phyloP scores from a whole-genome alignment of 1,140 invertebrate genomes.

The Triops longicaudatus region DNA sequence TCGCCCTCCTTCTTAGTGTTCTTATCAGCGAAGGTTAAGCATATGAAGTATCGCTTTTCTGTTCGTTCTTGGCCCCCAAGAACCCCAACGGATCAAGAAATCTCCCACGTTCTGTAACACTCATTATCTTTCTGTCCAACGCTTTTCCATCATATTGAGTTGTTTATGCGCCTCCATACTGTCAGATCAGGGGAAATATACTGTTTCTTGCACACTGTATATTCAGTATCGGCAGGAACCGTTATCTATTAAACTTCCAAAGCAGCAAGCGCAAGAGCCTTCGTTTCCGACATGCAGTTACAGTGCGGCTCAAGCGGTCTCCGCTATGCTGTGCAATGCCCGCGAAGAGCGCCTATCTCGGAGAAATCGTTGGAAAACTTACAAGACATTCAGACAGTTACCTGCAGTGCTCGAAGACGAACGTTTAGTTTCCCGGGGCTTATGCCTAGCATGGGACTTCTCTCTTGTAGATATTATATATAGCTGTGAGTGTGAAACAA shows the following conservation, averaged over 20 bases:
- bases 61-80: background rate
- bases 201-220: background rate
- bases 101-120: background rate
- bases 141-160: background rate
- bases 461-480: background rate
- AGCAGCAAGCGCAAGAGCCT: background rate
- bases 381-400: background rate
- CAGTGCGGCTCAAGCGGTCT: background rate
- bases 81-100: background rate
- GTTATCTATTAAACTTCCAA: background rate
- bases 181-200: background rate
- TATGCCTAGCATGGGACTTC: background rate
- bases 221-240: background rate
- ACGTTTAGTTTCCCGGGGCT: background rate
- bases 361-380: background rate
- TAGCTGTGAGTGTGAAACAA: background rate
- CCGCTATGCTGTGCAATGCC: background rate
- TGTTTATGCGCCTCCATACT: background rate
- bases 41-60: background rate
- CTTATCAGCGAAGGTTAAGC: background rate
- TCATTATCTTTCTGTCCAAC: background rate
- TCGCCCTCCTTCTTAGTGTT: background rate
- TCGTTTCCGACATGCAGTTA: background rate
- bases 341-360: background rate
- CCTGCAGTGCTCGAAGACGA: conserved; percentile 4